A percentile compares a stretch with the other conserved stretches of the same genome.
Evolutionary conservation across 1,140 invertebrate species (phyloP).

Genomic region (Saxidomus purpurata): DNA sequence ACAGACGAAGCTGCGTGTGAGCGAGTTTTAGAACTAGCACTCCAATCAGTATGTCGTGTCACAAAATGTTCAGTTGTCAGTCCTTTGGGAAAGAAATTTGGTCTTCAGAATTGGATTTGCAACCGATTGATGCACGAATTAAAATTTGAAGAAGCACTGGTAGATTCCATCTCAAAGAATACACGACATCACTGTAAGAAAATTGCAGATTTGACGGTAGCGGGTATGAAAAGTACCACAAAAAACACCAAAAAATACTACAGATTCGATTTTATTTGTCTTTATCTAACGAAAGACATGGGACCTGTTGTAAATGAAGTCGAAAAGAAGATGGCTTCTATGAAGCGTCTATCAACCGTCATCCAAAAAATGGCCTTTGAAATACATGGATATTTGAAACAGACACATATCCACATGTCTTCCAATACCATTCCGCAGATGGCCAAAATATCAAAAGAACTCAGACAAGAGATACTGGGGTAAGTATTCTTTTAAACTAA

Average conservation of each 20-base stretch:
- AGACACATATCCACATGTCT: no score
- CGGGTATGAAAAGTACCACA: not conserved
- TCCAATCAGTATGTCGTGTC: no score
- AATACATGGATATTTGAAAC: not conserved
- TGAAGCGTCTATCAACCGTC: not conserved
- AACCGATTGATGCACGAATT: not conserved
- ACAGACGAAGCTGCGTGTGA: no score
- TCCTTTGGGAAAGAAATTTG: no score
- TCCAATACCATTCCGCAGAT: no score
- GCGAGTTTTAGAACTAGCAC: no score
- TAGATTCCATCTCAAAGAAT: not conserved
- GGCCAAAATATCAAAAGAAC: not conserved
- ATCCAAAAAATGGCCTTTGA: not conserved
- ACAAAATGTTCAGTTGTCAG: no score
- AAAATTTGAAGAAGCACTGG: not conserved
- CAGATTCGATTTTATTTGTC: not conserved
- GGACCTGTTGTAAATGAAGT: not conserved
- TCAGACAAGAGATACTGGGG: not conserved
- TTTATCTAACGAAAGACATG: not conserved
- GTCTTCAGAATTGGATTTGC: no score
- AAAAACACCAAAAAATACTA: no score
- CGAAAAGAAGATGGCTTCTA: not conserved
- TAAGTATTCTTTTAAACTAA: not conserved
- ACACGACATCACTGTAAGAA: not conserved
- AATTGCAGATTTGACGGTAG: not conserved